Base-by-base conservation (phyloP, 2,888 invertebrate genomes). In the Arenicola marina region DNA sequence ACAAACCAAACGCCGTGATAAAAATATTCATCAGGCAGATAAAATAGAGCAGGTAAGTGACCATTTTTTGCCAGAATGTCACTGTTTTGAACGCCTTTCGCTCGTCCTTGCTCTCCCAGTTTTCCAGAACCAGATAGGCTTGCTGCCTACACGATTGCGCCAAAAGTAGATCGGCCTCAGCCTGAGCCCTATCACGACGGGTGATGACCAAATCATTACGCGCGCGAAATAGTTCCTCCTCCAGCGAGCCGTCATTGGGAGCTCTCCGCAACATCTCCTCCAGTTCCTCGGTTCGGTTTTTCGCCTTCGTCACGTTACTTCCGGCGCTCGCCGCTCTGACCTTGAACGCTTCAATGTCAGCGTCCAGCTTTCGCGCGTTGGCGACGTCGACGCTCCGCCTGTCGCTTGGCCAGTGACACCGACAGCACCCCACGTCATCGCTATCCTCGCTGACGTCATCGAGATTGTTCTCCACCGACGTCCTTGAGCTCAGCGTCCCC, bases 21-120 rank as follows among this genome's bases (percentile, higher is more conserved):
- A 72, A 72, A 56, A 72, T 68, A 56, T 72, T 72, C 63, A 72
- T 65, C 15, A 72, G 65, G 65, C 66, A 67, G 53, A 72, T 63
- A 56, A 72, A 72, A 63, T 71, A 72, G 56, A 72, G 69, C n/a
- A 72, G 69, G 57, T 72, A 72, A 55, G 72, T 72, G 56, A 69
- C 72, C 65, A 72, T 65, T 68, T 72, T 70, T 46, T 72, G 72
- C 72, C 72, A 72, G 69, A 72, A 72, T n/a, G 69, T 64, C 31
- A 71, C 62, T 56, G 71, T 72, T 4, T 70, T 56, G 56, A 69
- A 72, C 1, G 71, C 63, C 34, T 71, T 44, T 29, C 71, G 46
- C 53, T 72, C 72, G 53, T 72, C 69, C 24, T 66, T 45, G 58
- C 72, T 70, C 44, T 72, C 72, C 43, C 59, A 66, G 60, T 72